A percentile compares a stretch with the other conserved stretches of the same genome.
These are phyloP conservation scores for Sylvicola cinctus DNA, from an alignment of 2,888 invertebrate genomes.

Conservation along the genomic window DNA sequence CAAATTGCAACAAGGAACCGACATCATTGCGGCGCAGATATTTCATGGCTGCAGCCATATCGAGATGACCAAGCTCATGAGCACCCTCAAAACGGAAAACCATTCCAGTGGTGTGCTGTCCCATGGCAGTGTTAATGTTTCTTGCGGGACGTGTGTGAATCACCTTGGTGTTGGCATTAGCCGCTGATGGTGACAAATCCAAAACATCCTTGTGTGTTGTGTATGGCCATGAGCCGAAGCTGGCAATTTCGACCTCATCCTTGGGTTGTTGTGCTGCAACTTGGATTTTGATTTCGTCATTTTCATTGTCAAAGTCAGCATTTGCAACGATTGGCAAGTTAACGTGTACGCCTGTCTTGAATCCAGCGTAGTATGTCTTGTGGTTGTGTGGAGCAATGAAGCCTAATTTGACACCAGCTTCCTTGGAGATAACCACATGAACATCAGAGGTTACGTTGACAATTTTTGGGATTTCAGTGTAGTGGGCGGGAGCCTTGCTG, in stretches of 20 bases:
- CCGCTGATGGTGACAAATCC: constrained; percentile 28
- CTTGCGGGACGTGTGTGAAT: constrained; percentile 21
- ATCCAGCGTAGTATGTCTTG: constrained; percentile 34
- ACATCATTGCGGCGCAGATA: constrained; percentile 4
- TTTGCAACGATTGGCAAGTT: constrained; percentile 31
- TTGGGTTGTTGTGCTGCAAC: constrained; percentile 29
- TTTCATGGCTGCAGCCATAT: constrained; percentile 15
- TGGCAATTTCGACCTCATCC: constrained; percentile 30
- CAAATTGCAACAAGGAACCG: constrained; percentile 2
- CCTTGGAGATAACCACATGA: constrained; percentile 30
- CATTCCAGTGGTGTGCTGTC: constrained; percentile 29
- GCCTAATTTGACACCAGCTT: constrained; percentile 37
- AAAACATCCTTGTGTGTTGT: constrained; percentile 36
- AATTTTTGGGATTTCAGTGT: constrained; percentile 9
- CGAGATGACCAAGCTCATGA: constrained; percentile 28
- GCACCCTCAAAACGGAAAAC: constrained; percentile 31
- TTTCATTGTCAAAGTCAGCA: constrained; percentile 27
- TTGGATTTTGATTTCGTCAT: constrained; percentile 26
- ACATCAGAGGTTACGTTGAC: constrained; percentile 28
- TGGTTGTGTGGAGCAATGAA: constrained; percentile 40
- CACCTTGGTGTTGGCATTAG: constrained; percentile 27
- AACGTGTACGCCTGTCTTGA: constrained; percentile 35
- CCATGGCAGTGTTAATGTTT: constrained; percentile 23
- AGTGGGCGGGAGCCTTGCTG: constrained; percentile 9
- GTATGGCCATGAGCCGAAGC: constrained; percentile 42